A percentile compares a stretch with the other conserved stretches of the same genome.
phyloP scores from a whole-genome alignment of 2,888 invertebrate species.

The Heliconius aoede region DNA sequence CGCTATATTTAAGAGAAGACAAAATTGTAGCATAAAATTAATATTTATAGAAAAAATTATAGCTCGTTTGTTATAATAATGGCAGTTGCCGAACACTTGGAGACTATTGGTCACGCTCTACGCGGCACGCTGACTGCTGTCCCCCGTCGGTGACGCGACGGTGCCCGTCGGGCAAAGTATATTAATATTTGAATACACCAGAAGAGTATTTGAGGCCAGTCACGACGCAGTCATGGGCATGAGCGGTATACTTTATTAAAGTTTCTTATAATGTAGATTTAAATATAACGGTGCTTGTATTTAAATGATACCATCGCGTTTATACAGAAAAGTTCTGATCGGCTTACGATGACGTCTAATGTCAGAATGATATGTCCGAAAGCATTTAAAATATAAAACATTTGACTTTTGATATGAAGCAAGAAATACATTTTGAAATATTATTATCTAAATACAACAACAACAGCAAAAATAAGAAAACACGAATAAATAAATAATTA shows the following conservation, averaged over 20 bases:
- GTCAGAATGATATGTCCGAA: too few species aligned
- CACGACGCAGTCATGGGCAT: background rate
- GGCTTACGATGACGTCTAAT: too few species aligned
- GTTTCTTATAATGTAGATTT: too few species aligned
- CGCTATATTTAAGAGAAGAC: conserved; percentile 11
- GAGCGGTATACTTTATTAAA: too few species aligned
- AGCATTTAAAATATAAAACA: too few species aligned
- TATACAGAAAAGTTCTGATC: too few species aligned
- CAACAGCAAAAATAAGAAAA: background rate
- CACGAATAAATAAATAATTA: conserved; percentile 3
- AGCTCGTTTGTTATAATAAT: conserved; percentile 22
- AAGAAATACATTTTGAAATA: background rate
- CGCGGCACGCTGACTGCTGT: too few species aligned
- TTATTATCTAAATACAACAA: background rate
- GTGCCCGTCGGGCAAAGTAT: background rate
- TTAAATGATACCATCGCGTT: too few species aligned
- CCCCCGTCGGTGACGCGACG: too few species aligned
- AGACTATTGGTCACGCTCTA: conserved; percentile 16
- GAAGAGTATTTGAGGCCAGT: background rate
- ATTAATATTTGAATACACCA: conserved; percentile 6
- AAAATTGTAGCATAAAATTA: conserved; percentile 25
- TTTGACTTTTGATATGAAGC: too few species aligned
- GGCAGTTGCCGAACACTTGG: conserved; percentile 18
- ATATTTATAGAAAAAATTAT: conserved; percentile 23
- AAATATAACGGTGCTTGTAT: too few species aligned